Evolutionary conservation across 2,113 vertebrate species (phyloP).

Genomic region (Chinchilla lanigera): DNA sequence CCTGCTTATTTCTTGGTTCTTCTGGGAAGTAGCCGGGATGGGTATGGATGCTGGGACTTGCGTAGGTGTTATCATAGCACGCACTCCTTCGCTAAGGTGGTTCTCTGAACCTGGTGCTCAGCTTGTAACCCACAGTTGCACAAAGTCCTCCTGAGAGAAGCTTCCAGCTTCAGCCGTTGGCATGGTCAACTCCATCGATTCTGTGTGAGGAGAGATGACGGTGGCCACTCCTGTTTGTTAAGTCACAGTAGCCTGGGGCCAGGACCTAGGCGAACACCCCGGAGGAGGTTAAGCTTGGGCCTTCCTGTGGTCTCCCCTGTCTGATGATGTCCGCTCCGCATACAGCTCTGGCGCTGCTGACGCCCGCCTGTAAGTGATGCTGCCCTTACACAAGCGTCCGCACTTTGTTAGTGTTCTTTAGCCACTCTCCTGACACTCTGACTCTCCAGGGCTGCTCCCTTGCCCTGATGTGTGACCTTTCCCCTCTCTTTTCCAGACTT

Average conservation of each 20-base stretch:
- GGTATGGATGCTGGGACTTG: background rate
- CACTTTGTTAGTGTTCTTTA: background rate
- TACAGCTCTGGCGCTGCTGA: background rate
- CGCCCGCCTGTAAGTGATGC: background rate
- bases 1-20: background rate
- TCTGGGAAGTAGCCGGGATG: background rate
- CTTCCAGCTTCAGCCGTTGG: background rate
- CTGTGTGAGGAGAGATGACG: background rate
- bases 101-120: background rate
- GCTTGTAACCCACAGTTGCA: background rate
- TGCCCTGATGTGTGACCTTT: background rate
- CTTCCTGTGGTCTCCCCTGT: accelerated
- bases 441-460: background rate
- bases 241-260: background rate
- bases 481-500: background rate
- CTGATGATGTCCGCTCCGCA: background rate
- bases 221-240: background rate
- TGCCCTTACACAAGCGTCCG: accelerated
- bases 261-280: background rate
- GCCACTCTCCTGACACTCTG: background rate
- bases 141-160: background rate
- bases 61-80: background rate
- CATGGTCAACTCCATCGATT: background rate
- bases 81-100: background rate
- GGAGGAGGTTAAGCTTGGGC: background rate